Base-by-base conservation (phyloP, 1,140 invertebrate species). In the Bombus difficillimus region DNA sequence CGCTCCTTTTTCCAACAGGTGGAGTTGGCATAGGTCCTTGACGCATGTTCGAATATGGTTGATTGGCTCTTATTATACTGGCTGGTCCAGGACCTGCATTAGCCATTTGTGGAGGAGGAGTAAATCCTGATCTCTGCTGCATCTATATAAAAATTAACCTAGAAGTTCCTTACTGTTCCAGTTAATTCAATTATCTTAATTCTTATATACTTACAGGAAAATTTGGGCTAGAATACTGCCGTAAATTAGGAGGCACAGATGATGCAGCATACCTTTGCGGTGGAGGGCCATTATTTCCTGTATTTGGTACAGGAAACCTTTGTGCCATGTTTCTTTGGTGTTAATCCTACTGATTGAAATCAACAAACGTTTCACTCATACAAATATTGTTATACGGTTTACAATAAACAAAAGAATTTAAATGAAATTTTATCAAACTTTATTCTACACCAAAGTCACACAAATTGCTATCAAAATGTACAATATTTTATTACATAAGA, bases 181-280 rank as follows among this genome's bases (percentile, higher is more conserved):
- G 39, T 66, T 53, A 72, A 76, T 68, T 75, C 28, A 76, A 53
- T 53, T 3, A 47, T 59, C 3, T 76, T 22, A 68, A 72, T 81
- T 62, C 80, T 41, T 43, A 74, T 59, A 80, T 91, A 94, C 94
- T 95, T 94, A 97, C 96, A 85, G 96, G 96, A 93, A 96, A 97
- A 91, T 95, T 96, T 82, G 96, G 96, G 39, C 95, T 95, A 71
- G 96, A 95, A 94, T 97, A 97, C 86, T 96, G 96, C 47, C 96
- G 93, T 91, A 96, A 93, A 86, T 96, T 96, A 64, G 96, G 95
- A 84, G 95, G 96, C 81, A 96, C 96, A 22, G 96, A 92, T 10
- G 95, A 96, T 64, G 96, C 95, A 71, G 96, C 95, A 92, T 96
- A 96, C 25, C 96, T 95, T 88, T 97, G 96, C 32, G 95, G 95